These are phyloP conservation scores for Drosophila elegans DNA, from an alignment of 1,140 invertebrate genomes.

Conservation along the genomic window DNA sequence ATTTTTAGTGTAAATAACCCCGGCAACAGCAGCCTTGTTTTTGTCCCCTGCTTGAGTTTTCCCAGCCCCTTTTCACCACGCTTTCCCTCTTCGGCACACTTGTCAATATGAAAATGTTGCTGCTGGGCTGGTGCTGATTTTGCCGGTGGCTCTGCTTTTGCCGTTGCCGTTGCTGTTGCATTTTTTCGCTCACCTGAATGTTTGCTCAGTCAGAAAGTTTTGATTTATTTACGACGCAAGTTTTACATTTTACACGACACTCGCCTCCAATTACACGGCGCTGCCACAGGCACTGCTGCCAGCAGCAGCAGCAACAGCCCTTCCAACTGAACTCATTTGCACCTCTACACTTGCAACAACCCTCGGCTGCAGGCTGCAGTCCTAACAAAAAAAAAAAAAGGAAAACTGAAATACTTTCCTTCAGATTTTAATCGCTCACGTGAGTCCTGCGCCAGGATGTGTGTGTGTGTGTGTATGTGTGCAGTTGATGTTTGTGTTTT, in stretches of 20 bases:
- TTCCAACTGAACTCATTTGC: conserved; percentile 73
- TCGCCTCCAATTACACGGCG: conserved; percentile 81
- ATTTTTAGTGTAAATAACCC: conserved; percentile 80
- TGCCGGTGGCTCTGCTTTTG: conserved; percentile 22
- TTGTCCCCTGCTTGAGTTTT: conserved; percentile 52
- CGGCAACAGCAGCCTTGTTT: conserved; percentile 54
- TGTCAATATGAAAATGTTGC: conserved; percentile 75
- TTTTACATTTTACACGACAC: conserved; percentile 84
- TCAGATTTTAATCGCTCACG: conserved; percentile 83
- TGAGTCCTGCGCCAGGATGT: conserved; percentile 55
- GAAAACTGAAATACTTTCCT: conserved; percentile 78
- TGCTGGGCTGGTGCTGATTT: conserved; percentile 23
- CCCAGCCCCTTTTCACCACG: conserved; percentile 13
- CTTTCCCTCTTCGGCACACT: conserved; percentile 48
- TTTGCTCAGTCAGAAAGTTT: conserved; percentile 84
- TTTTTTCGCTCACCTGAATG: conserved; percentile 83
- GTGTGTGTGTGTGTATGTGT: conserved; percentile 22
- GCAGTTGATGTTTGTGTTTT: conserved; percentile 36
- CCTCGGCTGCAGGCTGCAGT: conserved; percentile 18
- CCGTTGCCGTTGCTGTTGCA: conserved; percentile 59
- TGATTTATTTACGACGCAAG: conserved; percentile 83
- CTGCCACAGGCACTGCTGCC: conserved; percentile 30
- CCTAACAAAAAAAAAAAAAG: conserved; percentile 15
- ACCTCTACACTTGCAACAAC: conserved; percentile 52
- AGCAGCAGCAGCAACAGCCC: conserved; percentile 56